A percentile compares a stretch with the other conserved stretches of the same genome.
These are phyloP conservation scores for Panagrolaimus sp. DNA, from an alignment of 1,140 invertebrate genomes.

Conservation along the genomic window DNA sequence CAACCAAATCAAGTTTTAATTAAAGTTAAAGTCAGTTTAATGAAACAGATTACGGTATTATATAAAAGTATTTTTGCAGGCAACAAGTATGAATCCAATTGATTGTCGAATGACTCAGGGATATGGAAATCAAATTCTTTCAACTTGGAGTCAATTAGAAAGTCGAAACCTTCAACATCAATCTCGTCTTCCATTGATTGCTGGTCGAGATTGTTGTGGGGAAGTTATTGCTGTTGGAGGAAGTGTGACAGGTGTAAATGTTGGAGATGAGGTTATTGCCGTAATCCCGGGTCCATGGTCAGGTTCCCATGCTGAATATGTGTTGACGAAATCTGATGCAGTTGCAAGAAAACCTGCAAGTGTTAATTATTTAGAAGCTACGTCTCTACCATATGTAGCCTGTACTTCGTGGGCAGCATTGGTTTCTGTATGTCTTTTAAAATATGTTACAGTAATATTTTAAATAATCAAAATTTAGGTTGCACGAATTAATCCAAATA, in stretches of 20 bases:
- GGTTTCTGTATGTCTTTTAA: too few relatives aligned
- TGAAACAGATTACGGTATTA: not conserved
- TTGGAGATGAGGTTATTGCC: constrained; percentile 71
- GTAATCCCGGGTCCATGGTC: constrained; percentile 45
- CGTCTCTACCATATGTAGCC: constrained; percentile 75
- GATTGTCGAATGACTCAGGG: constrained; percentile 78
- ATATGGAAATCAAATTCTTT: constrained; percentile 71
- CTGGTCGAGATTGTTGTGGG: constrained; percentile 80
- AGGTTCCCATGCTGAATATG: constrained; percentile 55
- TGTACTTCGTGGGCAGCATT: constrained; percentile 77
- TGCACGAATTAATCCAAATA: constrained; percentile 65
- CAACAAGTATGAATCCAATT: constrained; percentile 83
- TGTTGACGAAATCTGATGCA: constrained; percentile 29
- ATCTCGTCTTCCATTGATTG: constrained; percentile 67
- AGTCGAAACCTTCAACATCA: constrained; percentile 59
- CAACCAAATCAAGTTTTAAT: constrained; percentile 41
- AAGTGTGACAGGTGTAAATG: constrained; percentile 63
- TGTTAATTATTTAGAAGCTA: constrained; percentile 69
- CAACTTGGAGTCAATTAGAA: constrained; percentile 64
- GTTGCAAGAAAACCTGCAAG: constrained; percentile 66
- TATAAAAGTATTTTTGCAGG: constrained; percentile 63
- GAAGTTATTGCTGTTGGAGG: constrained; percentile 73
- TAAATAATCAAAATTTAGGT: constrained; percentile 64
- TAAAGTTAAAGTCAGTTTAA: constrained; percentile 46
- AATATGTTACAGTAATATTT: too few relatives aligned